These are phyloP conservation scores for Malurus elegans DNA, from an alignment of 2,113 vertebrate species.

Conservation along the genomic window DNA sequence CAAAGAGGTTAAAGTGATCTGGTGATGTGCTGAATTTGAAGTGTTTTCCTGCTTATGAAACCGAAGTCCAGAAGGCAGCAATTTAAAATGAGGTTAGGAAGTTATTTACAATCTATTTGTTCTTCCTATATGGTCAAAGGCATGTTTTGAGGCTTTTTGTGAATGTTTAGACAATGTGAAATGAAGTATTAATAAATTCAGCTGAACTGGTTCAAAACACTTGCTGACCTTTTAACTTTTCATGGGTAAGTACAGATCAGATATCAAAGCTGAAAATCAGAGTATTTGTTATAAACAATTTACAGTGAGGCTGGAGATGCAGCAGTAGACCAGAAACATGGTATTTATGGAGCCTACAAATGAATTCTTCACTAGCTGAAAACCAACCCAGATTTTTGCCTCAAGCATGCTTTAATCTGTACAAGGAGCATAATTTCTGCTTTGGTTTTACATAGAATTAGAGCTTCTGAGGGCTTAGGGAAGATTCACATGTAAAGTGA, in stretches of 20 bases:
- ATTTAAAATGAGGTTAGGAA: neutral
- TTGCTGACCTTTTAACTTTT: neutral
- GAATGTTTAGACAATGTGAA: neutral
- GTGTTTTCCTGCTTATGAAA: neutral
- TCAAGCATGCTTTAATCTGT: neutral
- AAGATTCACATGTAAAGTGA: neutral
- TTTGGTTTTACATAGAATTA: neutral
- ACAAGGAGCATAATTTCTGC: neutral
- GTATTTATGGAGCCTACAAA: neutral
- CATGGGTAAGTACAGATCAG: neutral
- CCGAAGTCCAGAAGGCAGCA: neutral
- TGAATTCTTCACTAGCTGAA: neutral
- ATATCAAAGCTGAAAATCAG: neutral
- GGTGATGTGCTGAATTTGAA: neutral
- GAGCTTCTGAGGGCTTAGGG: neutral
- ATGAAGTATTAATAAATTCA: neutral
- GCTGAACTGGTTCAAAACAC: neutral
- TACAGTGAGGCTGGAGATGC: neutral
- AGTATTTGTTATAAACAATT: neutral
- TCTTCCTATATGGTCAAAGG: neutral
- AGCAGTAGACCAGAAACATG: neutral
- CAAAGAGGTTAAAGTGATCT: constrained; percentile 11
- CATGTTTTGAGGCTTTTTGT: neutral
- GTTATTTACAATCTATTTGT: neutral
- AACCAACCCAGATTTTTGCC: constrained; percentile 1